phyloP scores from a whole-genome alignment of 2,797 vertebrate genomes.

The Heteromormyrus szaboi region DNA sequence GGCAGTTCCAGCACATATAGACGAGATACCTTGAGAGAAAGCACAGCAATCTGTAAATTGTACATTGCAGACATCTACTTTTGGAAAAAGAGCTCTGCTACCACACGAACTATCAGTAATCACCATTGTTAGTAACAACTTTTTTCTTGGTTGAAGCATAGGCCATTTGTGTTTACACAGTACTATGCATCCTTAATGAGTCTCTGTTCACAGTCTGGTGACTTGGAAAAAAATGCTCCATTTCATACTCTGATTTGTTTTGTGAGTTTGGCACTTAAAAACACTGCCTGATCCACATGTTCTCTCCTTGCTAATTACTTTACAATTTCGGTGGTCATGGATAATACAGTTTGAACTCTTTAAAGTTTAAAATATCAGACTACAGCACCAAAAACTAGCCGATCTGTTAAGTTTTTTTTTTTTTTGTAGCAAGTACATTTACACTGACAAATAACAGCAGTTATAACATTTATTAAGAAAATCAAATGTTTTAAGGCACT shows the following conservation, averaged over 20 bases:
- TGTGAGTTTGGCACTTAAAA: conserved; percentile 44
- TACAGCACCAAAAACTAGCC: conserved; percentile 19
- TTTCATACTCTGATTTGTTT: conserved; percentile 45
- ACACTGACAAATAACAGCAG: background rate
- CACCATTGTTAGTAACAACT: conserved; percentile 39
- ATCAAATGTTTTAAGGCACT: background rate
- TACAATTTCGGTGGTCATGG: conserved; percentile 43
- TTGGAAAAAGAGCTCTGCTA: conserved; percentile 36
- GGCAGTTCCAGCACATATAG: conserved; percentile 27
- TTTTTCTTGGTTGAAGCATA: conserved; percentile 33
- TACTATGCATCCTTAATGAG: conserved; percentile 42
- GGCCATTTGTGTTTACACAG: conserved; percentile 41
- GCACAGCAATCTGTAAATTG: conserved; percentile 23
- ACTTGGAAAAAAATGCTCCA: conserved; percentile 36
- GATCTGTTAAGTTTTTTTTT: conserved; percentile 40
- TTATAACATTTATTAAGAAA: background rate
- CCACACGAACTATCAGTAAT: conserved; percentile 47
- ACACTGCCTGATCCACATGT: conserved; percentile 40
- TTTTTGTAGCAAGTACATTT: background rate
- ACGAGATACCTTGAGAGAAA: conserved; percentile 20
- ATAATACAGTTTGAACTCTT: conserved; percentile 13
- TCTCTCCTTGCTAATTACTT: conserved; percentile 50
- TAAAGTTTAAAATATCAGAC: background rate
- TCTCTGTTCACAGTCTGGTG: conserved; percentile 40
- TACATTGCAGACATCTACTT: conserved; percentile 28